phyloP scores from a whole-genome alignment of 2,797 vertebrate species.

The Ctenosaura bakeri region DNA sequence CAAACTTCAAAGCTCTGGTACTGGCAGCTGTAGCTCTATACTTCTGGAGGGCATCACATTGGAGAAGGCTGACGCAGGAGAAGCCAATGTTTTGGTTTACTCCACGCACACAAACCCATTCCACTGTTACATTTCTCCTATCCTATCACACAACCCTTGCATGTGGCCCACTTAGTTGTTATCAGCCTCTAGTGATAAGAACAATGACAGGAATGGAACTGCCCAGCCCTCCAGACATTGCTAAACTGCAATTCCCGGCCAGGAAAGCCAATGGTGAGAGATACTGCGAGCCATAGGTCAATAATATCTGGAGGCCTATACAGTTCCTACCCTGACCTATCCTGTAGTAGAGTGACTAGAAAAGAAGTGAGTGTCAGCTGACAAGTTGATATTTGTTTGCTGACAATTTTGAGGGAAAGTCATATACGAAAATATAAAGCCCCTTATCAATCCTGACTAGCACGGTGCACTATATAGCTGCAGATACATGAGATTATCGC shows the following conservation, averaged over 20 bases:
- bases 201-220: not conserved
- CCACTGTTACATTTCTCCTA: not conserved
- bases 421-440: not conserved
- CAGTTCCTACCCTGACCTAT: not conserved
- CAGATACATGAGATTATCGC: not conserved
- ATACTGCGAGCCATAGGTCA: too few relatives aligned
- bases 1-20: not conserved
- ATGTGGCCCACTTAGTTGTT: not conserved
- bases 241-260: too few relatives aligned
- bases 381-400: not conserved
- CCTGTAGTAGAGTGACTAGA: not conserved
- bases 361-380: not conserved
- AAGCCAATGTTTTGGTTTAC: constrained; percentile 24
- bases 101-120: not conserved
- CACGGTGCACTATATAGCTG: not conserved
- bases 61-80: not conserved
- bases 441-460: not conserved
- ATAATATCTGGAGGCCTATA: too few relatives aligned
- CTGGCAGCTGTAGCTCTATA: not conserved
- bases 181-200: constrained; percentile 31
- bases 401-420: not conserved
- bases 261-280: too few relatives aligned
- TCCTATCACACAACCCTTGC: constrained; percentile 7
- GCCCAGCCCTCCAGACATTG: too few relatives aligned
- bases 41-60: not conserved